Base-by-base conservation (phyloP, 1,140 invertebrate species). In the Semibalanus balanoides region DNA sequence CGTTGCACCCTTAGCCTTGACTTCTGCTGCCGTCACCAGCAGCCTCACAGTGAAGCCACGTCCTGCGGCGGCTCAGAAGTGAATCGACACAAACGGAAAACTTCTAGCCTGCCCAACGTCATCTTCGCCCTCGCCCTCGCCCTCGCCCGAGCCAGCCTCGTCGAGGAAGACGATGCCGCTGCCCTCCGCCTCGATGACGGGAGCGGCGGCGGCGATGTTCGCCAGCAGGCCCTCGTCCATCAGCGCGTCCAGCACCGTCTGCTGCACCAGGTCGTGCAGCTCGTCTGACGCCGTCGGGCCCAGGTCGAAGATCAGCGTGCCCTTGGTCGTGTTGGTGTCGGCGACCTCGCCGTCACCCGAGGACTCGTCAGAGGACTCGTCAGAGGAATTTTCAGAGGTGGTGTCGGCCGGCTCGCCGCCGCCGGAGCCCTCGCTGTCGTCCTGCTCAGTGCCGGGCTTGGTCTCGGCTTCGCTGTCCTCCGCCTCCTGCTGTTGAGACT, bases 211-310 rank as follows among this genome's bases (percentile, higher is more conserved):
- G 28, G 29, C 14, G 74, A 43, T 31, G 30, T 72, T 43, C 30
- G 73, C 9, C 40, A 30, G 74, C 74, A 75, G 35, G 40, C 30
- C 30, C 73, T 71, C 40, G 74, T 43, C 43, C 30, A 75, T 31
- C 30, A 71, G 40, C 72, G 30, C 30, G 14, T 64, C 73, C 40
- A 75, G 30, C 35, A 30, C 35, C 30, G 40, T 30, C 30, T 71
- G 74, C 73, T 31, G 74, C 74, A 30, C 43, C 30, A 71, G 40
- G 74, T 75, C 74, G 27, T 31, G 74, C 74, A 75, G 73, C 74
- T 30, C 40, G 74, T 40, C 74, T 1, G 30, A 30, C 31, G 40
- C 74, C 7, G 35, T 3, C 9, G 31, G 14, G 74, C 74, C 74
- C 29, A 31, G 31, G 30, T 75, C 74, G 74, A 43, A 71, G 43